Percentiles rank a stretch among this genome's conserved stretches.
These are phyloP conservation scores for Tricholauxania praeusta DNA, from an alignment of 2,888 invertebrate species.

Conservation along the genomic window DNA sequence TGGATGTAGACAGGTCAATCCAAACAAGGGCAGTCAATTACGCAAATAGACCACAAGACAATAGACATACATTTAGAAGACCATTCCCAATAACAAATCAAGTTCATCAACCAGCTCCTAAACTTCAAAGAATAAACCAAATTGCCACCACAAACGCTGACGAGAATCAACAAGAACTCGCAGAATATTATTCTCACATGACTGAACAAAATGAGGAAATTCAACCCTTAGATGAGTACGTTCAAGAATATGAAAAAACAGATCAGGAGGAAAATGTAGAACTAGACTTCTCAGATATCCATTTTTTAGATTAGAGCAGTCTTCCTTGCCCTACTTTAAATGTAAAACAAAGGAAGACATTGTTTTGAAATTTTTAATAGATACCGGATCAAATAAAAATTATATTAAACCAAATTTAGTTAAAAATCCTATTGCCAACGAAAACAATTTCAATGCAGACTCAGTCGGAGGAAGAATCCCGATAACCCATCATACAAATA, in stretches of 20 bases:
- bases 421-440: not conserved
- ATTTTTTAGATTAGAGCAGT: conserved; percentile 15
- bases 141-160: too few species aligned
- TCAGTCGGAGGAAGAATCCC: conserved; percentile 3
- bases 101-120: too few species aligned
- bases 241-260: not conserved
- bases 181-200: too few species aligned
- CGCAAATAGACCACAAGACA: too few species aligned
- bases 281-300: not conserved
- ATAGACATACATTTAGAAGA: too few species aligned
- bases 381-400: conserved; percentile 17
- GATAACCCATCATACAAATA: conserved; percentile 9
- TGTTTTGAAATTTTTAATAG: conserved; percentile 1
- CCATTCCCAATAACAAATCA: too few species aligned
- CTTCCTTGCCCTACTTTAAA: conserved; percentile 11
- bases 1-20: too few species aligned
- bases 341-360: conserved; percentile 3
- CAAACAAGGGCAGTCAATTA: too few species aligned
- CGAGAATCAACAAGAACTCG: too few species aligned
- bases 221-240: too few species aligned
- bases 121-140: too few species aligned
- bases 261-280: not conserved
- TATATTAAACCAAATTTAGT: conserved; percentile 6
- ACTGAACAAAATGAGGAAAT: too few species aligned
- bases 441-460: conserved; percentile 5